phyloP scores from a whole-genome alignment of 1,140 invertebrate species.

The Micrasema longulum region DNA sequence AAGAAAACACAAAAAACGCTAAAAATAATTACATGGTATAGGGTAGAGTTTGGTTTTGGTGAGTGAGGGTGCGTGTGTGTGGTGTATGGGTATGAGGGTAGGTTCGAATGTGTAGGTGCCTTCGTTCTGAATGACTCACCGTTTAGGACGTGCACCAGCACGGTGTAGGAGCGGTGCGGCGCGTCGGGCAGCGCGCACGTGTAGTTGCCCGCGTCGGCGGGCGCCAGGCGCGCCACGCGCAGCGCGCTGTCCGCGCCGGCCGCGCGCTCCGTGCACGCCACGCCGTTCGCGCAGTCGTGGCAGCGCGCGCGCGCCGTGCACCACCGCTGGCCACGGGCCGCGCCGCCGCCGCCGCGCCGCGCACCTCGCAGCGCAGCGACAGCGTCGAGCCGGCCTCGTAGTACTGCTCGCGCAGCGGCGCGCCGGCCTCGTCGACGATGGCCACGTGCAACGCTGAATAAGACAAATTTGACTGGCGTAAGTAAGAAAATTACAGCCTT shows the following conservation, averaged over 20 bases:
- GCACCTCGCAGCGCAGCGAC: constrained; percentile 78
- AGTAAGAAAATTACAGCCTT: constrained; percentile 14
- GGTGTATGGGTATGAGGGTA: too few species aligned
- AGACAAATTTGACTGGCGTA: too few species aligned
- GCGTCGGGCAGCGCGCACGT: constrained; percentile 78
- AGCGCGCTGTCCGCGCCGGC: constrained; percentile 79
- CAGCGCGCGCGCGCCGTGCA: constrained; percentile 76
- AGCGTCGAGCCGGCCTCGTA: constrained; percentile 83
- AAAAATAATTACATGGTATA: too few species aligned
- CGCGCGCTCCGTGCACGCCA: constrained; percentile 65
- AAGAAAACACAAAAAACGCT: too few species aligned
- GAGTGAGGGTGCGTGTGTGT: too few species aligned
- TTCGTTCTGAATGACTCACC: too few species aligned
- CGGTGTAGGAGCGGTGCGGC: constrained; percentile 69
- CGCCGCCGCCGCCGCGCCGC: constrained; percentile 66
- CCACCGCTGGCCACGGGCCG: constrained; percentile 79
- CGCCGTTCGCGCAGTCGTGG: constrained; percentile 79
- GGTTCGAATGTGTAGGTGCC: too few species aligned
- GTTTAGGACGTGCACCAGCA: constrained; percentile 80
- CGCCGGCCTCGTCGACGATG: constrained; percentile 79
- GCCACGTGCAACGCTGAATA: constrained; percentile 77
- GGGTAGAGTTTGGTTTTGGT: too few species aligned
- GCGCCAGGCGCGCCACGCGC: constrained; percentile 78
- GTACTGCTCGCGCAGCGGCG: constrained; percentile 77
- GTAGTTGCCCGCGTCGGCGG: constrained; percentile 83